phyloP scores from a whole-genome alignment of 2,888 invertebrate genomes.

The Pandemis cinnamomeana region DNA sequence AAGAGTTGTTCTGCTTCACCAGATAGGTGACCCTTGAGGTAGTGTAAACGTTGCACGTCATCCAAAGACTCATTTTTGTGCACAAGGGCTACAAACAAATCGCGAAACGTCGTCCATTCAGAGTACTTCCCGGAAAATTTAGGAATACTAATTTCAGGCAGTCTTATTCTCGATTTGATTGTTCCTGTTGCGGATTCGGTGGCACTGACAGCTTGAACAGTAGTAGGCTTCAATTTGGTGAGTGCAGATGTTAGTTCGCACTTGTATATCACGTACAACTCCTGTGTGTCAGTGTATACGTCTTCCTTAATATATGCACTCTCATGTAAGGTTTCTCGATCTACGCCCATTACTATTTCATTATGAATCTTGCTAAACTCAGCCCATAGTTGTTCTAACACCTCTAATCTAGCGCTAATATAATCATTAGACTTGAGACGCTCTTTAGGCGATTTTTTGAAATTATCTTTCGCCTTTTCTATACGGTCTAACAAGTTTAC shows the following conservation, averaged over 20 bases:
- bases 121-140: neutral
- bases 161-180: neutral
- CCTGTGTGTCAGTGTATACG: neutral
- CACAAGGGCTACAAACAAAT: neutral
- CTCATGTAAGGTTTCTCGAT: neutral
- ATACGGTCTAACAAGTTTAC: neutral
- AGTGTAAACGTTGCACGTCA: conserved; percentile 1
- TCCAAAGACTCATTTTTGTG: neutral
- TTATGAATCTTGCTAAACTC: neutral
- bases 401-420: neutral
- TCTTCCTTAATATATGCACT: neutral
- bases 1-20: conserved; percentile 17
- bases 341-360: neutral
- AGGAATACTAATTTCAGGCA: neutral
- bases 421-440: neutral
- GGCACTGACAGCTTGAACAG: neutral
- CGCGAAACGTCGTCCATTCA: neutral
- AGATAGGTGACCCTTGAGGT: conserved; percentile 2
- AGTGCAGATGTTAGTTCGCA: neutral
- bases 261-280: neutral
- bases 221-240: neutral
- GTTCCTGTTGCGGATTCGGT: neutral
- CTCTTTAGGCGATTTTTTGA: neutral
- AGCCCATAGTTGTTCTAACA: neutral
- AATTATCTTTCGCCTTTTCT: neutral